Percentiles rank a stretch among this genome's conserved stretches.
phyloP scores from a whole-genome alignment of 2,888 invertebrate species.

The Aphrophora alni region DNA sequence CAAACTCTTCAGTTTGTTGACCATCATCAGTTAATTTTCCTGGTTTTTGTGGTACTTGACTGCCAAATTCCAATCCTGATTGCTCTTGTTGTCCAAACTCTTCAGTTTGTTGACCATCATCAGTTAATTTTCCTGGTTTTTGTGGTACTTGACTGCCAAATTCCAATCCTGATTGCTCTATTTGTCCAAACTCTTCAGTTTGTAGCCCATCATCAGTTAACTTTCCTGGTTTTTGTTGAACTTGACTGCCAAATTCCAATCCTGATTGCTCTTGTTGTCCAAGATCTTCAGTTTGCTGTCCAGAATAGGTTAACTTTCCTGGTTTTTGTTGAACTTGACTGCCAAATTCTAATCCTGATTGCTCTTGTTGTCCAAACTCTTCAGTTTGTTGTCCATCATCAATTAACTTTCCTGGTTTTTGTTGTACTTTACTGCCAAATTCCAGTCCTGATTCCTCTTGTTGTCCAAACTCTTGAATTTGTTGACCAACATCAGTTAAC shows the following conservation, averaged over 20 bases:
- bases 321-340: slow-evolving; percentile 49
- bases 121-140: slow-evolving; percentile 13
- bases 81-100: slow-evolving; percentile 31
- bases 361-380: slow-evolving; percentile 49
- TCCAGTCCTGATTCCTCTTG: background rate
- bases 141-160: slow-evolving; percentile 15
- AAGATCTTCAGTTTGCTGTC: slow-evolving; percentile 43
- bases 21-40: background rate
- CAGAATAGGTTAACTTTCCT: slow-evolving; percentile 37
- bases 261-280: slow-evolving; percentile 44
- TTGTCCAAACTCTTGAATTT: slow-evolving; percentile 42
- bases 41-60: slow-evolving; percentile 11
- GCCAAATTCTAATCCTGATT: slow-evolving; percentile 36
- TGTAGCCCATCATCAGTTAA: slow-evolving; percentile 29
- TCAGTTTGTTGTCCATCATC: background rate
- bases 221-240: background rate
- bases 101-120: slow-evolving; percentile 48
- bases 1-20: background rate
- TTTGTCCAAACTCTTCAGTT: slow-evolving; percentile 41
- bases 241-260: slow-evolving; percentile 41
- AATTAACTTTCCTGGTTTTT: background rate
- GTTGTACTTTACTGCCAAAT: background rate
- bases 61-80: slow-evolving; percentile 22
- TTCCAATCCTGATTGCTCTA: slow-evolving; percentile 24
- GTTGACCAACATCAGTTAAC: slow-evolving; percentile 46